Evolutionary conservation across 1,140 invertebrate genomes (phyloP).

Genomic region (Teleogryllus occipitalis): DNA sequence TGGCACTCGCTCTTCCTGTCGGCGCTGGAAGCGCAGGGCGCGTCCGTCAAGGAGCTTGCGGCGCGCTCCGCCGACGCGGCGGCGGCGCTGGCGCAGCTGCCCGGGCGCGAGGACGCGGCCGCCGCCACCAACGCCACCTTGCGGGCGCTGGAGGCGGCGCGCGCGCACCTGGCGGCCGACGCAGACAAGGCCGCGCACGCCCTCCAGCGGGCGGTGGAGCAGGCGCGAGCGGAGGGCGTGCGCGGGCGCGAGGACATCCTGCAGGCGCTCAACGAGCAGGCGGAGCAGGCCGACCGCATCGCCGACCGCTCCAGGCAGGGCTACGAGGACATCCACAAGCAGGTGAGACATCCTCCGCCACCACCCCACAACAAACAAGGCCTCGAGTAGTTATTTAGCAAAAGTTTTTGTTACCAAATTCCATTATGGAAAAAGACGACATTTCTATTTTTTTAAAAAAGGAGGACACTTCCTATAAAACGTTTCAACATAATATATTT

Average conservation of each 20-base stretch:
- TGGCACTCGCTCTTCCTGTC: constrained; percentile 14
- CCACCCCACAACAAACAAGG: too few species aligned
- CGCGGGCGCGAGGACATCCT: background rate
- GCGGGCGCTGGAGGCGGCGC: background rate
- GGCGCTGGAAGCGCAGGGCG: constrained; percentile 3
- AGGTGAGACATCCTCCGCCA: too few species aligned
- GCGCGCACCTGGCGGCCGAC: background rate
- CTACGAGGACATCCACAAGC: background rate
- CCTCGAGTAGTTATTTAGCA: too few species aligned
- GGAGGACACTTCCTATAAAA: too few species aligned
- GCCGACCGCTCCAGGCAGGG: background rate
- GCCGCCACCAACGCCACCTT: background rate
- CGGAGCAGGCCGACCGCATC: background rate
- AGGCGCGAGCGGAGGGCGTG: background rate
- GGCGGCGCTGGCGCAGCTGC: too few species aligned
- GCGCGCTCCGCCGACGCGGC: background rate
- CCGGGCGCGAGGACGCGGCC: too few species aligned
- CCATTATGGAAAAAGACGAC: too few species aligned
- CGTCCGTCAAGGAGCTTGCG: background rate
- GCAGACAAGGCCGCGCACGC: background rate
- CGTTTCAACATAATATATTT: too few species aligned
- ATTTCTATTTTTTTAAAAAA: too few species aligned
- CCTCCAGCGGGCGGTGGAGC: background rate
- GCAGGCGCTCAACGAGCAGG: background rate
- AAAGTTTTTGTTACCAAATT: too few species aligned